Evolutionary conservation across 2,888 invertebrate genomes (phyloP).

Genomic region (Heliconius hortense): DNA sequence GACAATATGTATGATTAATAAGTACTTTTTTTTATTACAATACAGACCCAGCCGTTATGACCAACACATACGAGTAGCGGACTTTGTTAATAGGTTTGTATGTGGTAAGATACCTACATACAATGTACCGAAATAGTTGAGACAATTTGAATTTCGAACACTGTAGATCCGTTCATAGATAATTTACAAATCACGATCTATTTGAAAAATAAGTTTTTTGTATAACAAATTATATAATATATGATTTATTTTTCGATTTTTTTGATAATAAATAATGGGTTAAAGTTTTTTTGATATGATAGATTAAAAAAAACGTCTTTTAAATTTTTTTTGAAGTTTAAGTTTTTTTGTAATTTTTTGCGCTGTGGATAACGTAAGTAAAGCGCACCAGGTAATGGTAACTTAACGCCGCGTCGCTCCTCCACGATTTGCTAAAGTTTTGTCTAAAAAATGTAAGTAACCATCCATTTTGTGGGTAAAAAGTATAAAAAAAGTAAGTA

Average conservation of each 20-base stretch:
- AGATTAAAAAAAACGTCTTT: constrained; percentile 9
- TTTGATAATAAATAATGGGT: not conserved
- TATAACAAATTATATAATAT: not conserved
- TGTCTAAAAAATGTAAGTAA: constrained; percentile 32
- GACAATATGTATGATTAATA: constrained; percentile 61
- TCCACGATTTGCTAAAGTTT: constrained; percentile 32
- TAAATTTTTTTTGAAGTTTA: constrained; percentile 8
- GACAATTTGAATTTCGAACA: constrained; percentile 12
- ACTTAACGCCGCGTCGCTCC: constrained; percentile 37
- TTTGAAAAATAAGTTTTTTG: not conserved
- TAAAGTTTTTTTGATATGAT: constrained; percentile 4
- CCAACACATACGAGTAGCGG: constrained; percentile 59
- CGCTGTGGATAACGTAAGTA: constrained; percentile 59
- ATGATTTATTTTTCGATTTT: not conserved
- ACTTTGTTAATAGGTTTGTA: constrained; percentile 74
- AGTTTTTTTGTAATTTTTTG: constrained; percentile 46
- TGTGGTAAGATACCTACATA: constrained; percentile 82
- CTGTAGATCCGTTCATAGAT: constrained; percentile 22
- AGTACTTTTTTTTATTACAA: constrained; percentile 72
- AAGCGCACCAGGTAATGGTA: constrained; percentile 66
- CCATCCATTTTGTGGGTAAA: constrained; percentile 29
- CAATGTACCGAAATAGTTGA: constrained; percentile 47
- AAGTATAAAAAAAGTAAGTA: constrained; percentile 41
- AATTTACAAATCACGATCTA: constrained; percentile 11
- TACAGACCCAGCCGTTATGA: constrained; percentile 74